These are phyloP conservation scores for Marronus borbonicus DNA, from an alignment of 2,888 invertebrate genomes.

Conservation along the genomic window DNA sequence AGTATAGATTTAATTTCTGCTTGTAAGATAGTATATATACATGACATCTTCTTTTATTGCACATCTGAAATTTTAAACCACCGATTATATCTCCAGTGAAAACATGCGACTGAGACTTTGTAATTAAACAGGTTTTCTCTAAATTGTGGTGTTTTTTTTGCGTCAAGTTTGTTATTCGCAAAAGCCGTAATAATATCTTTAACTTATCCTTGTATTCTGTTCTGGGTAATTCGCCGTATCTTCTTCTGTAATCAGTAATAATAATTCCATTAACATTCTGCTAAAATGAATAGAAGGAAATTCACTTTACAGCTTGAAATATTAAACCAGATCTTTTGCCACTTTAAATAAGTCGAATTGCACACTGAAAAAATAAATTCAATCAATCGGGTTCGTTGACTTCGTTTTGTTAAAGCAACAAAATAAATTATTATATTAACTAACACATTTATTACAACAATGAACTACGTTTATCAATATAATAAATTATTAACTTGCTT, in stretches of 20 bases:
- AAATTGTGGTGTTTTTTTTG: slow-evolving; percentile 8
- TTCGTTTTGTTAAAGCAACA: no score
- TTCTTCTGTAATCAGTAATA: neutral
- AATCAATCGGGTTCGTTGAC: no score
- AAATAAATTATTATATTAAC: no score
- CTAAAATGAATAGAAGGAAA: no score
- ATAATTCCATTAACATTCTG: neutral
- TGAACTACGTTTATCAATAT: no score
- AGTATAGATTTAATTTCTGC: neutral
- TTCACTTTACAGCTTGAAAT: no score
- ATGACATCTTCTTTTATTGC: slow-evolving; percentile 16
- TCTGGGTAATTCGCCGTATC: neutral
- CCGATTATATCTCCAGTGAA: slow-evolving; percentile 19
- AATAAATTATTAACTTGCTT: no score
- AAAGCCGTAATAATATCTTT: neutral
- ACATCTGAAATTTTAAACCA: slow-evolving; percentile 36
- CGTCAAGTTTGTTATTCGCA: neutral
- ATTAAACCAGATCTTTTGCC: no score
- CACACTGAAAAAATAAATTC: no score
- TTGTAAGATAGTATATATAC: neutral
- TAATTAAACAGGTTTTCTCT: slow-evolving; percentile 25
- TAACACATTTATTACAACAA: no score
- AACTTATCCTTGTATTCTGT: neutral
- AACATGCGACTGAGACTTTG: neutral
- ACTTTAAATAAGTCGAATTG: no score